Evolutionary conservation across 2,113 vertebrate genomes (phyloP).

Genomic region (Limanda limanda): DNA sequence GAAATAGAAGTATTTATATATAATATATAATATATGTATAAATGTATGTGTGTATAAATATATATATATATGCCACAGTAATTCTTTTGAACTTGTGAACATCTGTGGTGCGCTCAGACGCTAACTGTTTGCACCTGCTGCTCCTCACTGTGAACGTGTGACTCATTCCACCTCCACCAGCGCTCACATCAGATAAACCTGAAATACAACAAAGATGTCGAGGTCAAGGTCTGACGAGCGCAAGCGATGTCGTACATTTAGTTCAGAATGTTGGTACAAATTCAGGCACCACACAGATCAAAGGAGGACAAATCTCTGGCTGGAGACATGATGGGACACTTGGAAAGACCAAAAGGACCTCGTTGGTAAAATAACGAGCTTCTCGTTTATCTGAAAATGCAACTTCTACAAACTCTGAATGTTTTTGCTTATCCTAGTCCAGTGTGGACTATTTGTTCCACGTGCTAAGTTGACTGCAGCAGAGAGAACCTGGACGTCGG

Average conservation of each 20-base stretch:
- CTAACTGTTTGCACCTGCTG: slow-evolving; percentile 36
- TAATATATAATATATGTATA: too few species aligned
- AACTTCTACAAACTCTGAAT: not conserved
- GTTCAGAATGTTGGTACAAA: not conserved
- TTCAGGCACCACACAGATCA: not conserved
- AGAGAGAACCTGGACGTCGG: not conserved
- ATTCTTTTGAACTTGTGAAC: slow-evolving; percentile 32
- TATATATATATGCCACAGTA: too few species aligned
- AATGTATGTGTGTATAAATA: too few species aligned
- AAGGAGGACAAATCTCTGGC: not conserved
- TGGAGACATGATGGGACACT: too few species aligned
- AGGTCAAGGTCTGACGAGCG: not conserved
- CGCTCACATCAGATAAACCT: not conserved
- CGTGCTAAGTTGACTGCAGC: not conserved
- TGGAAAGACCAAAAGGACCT: too few species aligned
- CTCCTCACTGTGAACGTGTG: not conserved
- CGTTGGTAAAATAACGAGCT: not conserved
- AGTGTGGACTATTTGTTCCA: not conserved
- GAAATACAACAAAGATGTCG: slow-evolving; percentile 22
- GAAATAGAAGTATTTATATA: too few species aligned
- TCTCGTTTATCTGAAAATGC: not conserved
- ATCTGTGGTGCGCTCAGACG: slow-evolving; percentile 15
- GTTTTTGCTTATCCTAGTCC: not conserved
- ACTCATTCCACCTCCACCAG: slow-evolving; percentile 8
- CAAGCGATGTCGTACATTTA: not conserved